Evolutionary conservation across 2,888 invertebrate species (phyloP), one percentile per base, ranked within the genome.

Genomic region (Lasiommata megera): DNA sequence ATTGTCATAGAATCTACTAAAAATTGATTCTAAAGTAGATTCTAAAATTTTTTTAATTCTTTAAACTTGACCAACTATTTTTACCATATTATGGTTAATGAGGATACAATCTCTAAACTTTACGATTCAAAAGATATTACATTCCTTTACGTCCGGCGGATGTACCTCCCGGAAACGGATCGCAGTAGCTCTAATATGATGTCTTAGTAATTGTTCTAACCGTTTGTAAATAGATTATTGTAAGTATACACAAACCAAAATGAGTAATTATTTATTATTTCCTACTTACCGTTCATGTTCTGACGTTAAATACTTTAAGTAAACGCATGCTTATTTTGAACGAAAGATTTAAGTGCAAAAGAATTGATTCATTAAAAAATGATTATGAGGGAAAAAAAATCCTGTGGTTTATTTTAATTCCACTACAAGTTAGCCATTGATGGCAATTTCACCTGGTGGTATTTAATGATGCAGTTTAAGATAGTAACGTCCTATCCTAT

Each of bases 141-240:
- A 50, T 50, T 38, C 50, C 12, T 37, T 12, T 11, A 31, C 28
- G 9, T 51, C 51, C 51, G 51, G 38, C 51, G 51, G 51, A 51
- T 40, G 17, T 5, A 37, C 5, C 37, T 51, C 28, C 38, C 51
- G 51, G 28, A 51, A 23, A 23, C 23, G 2, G 23, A 23, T 23
- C 23, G 23, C 23, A 38, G 50, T 3, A 48, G 18, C 23, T 36
- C 48, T 48, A 48, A 37, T 36, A 36, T 16, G 48, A 18, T 48
- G 18, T n/a, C 36, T n/a, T n/a, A n/a, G n/a, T 48, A 34, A 43
- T 46, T 54, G 18, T 34, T 47, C 38, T 40, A 47, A 38, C 38
- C 38, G 28, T 17, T 38, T 43, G 47, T 16, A 40, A 44, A 43
- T 44, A 28, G 44, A 23, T 36, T 43, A 23, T 14, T 38, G 38